These are phyloP conservation scores for Polylopha cassiicola DNA, from an alignment of 2,888 invertebrate species.

Conservation along the genomic window DNA sequence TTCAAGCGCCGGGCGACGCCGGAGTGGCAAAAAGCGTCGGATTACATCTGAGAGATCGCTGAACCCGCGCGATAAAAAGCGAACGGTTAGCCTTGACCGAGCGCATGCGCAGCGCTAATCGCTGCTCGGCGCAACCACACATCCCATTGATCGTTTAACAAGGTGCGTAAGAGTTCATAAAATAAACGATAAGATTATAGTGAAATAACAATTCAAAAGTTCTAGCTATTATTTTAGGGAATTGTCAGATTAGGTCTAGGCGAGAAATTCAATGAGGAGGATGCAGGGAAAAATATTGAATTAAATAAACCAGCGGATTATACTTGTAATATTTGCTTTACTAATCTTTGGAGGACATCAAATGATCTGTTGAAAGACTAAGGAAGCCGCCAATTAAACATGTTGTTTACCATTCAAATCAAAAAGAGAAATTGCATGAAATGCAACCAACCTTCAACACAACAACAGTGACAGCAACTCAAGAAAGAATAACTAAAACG, in stretches of 20 bases:
- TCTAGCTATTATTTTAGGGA: too few species aligned
- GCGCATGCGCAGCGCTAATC: constrained; percentile 35
- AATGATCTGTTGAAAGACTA: constrained; percentile 15
- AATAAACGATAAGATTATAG: too few species aligned
- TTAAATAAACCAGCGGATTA: too few species aligned
- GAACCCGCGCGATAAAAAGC: constrained; percentile 62
- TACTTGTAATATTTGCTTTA: constrained; percentile 9
- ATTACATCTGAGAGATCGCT: constrained; percentile 44
- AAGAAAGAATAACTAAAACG: constrained; percentile 20
- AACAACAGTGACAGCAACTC: constrained; percentile 5
- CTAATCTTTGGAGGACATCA: constrained; percentile 20
- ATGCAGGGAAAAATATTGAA: constrained; percentile 11
- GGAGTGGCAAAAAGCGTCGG: constrained; percentile 1
- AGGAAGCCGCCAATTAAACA: constrained; percentile 21
- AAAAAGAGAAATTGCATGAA: constrained; percentile 21
- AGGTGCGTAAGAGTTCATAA: too few species aligned
- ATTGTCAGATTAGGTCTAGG: too few species aligned
- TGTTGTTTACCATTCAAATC: constrained; percentile 16
- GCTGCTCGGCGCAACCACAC: too few species aligned
- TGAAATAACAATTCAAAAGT: too few species aligned
- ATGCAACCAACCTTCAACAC: constrained; percentile 6
- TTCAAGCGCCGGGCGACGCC: too few species aligned
- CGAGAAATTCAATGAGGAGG: constrained; percentile 1
- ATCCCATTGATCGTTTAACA: too few species aligned
- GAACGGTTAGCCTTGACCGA: constrained; percentile 70